Evolutionary conservation across 2,888 invertebrate species (phyloP), one percentile per base, ranked within the genome.

Genomic region (Drosophila meridionalis): DNA sequence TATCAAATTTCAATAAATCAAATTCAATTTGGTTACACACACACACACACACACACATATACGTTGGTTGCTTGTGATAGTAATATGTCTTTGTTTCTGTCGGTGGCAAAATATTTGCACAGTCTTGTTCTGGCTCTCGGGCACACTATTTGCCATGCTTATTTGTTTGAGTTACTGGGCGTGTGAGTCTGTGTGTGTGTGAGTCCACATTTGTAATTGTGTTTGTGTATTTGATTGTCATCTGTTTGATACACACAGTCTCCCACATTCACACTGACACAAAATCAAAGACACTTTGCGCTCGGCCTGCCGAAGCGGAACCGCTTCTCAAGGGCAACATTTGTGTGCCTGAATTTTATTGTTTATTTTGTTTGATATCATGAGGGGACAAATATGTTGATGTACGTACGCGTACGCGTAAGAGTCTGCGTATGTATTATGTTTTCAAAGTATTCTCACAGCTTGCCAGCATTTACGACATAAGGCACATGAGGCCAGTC

Each of bases 1-100:
- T 90, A 91, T 91, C 90, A 91, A 90, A 91, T 91, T 91, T 91
- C 91, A 91, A 91, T 91, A 91, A 91, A 91, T 91, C 91, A 91
- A 91, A 91, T 91, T 91, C 86, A 91, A 91, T 91, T 91, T 91
- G 83, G 80, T 74, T 80, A 69, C 67, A 86, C 64, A 78, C 63
- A 76, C 55, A 67, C 45, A 9, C 66, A 70, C 68, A 62, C 65
- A 68, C 61, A 75, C 42, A 59, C 40, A 48, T 50, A 67, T 43
- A 68, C 69, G 69, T 57, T 61, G 66, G 58, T 56, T 61, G 77
- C 53, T 67, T 76, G 59, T 61, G 73, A 75, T 83, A 82, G 83
- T 89, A 88, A 83, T 82, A 86, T 83, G 83, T 85, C 84, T 89
- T 91, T 90, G 84, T 84, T 89, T 82, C 80, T 83, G 79, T 80